Conservation (phyloP, 2,888 invertebrate species). For the Caenorhabditis sp. region DNA sequence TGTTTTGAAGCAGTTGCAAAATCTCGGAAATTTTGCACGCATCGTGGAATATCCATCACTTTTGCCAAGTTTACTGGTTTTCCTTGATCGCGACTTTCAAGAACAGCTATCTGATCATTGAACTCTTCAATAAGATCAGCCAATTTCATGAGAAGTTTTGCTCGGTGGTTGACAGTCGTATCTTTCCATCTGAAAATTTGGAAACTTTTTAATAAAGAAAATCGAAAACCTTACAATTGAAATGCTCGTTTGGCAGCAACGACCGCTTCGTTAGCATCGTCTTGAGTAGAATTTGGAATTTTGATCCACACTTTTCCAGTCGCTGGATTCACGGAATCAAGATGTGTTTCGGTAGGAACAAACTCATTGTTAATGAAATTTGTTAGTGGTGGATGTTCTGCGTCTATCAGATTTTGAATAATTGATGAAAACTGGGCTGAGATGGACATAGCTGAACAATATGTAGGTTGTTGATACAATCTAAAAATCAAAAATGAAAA, state of each 20-base stretch:
- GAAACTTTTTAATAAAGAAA: neutral
- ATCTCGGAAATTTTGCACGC: slow-evolving; percentile 75
- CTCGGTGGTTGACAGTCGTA: slow-evolving; percentile 72
- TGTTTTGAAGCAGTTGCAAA: slow-evolving; percentile 74
- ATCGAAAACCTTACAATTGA: slow-evolving; percentile 68
- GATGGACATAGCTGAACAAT: neutral
- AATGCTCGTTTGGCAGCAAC: slow-evolving; percentile 74
- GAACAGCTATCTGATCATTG: slow-evolving; percentile 74
- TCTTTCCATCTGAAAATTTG: slow-evolving; percentile 73
- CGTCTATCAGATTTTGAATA: slow-evolving; percentile 33
- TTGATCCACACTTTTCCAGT: slow-evolving; percentile 55
- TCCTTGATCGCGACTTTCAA: slow-evolving; percentile 76
- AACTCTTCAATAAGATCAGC: slow-evolving; percentile 74
- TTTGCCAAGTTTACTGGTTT: slow-evolving; percentile 73
- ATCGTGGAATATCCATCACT: slow-evolving; percentile 75
- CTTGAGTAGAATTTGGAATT: slow-evolving; percentile 73
- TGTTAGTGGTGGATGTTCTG: slow-evolving; percentile 42
- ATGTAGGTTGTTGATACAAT: neutral
- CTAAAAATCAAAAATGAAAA: neutral
- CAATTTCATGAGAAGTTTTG: slow-evolving; percentile 72
- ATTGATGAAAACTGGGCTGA: slow-evolving; percentile 11
- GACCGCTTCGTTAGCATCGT: slow-evolving; percentile 72
- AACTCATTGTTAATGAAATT: slow-evolving; percentile 58
- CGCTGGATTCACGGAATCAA: slow-evolving; percentile 56
- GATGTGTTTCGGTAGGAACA: slow-evolving; percentile 19